Evolutionary conservation across 2,888 invertebrate species (phyloP), one percentile per base, ranked within the genome.

Genomic region (Sinotaia quadrata): DNA sequence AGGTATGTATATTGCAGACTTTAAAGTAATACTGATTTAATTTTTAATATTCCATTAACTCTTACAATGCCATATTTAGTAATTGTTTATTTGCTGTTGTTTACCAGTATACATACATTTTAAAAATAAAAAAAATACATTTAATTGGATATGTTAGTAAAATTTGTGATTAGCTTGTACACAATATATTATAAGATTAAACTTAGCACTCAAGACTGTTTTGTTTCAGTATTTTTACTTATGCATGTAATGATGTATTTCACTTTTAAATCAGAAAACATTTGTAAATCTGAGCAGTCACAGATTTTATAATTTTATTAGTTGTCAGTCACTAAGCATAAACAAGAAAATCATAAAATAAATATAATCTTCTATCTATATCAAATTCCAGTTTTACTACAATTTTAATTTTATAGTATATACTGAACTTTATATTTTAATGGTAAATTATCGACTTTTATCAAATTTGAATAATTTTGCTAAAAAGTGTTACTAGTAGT

Each of bases 291-390:
- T 41, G 33, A 29, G 33, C 21, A 31, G 31, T 12, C 18, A 56
- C 31, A 31, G 56, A 56, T 56, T 56, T 56, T n/a, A 10, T 12
- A n/a, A 56, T 56, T 27, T 31, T 56, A 56, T 31, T 31, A 56
- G n/a, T n/a, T n/a, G n/a, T n/a, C n/a, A n/a, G n/a, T n/a, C n/a
- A n/a, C n/a, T n/a, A n/a, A n/a, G n/a, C n/a, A n/a, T n/a, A n/a
- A n/a, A n/a, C n/a, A n/a, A n/a, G n/a, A n/a, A n/a, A n/a, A n/a
- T n/a, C n/a, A n/a, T n/a, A n/a, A n/a, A n/a, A n/a, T n/a, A n/a
- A n/a, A n/a, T n/a, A n/a, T n/a, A n/a, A n/a, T n/a, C n/a, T n/a
- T n/a, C n/a, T n/a, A n/a, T n/a, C n/a, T n/a, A n/a, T n/a, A n/a
- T n/a, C n/a, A n/a, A n/a, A n/a, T n/a, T n/a, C n/a, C n/a, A n/a